Base-by-base conservation (phyloP, 1,140 invertebrate genomes). In the Harlomillsia oculata region DNA sequence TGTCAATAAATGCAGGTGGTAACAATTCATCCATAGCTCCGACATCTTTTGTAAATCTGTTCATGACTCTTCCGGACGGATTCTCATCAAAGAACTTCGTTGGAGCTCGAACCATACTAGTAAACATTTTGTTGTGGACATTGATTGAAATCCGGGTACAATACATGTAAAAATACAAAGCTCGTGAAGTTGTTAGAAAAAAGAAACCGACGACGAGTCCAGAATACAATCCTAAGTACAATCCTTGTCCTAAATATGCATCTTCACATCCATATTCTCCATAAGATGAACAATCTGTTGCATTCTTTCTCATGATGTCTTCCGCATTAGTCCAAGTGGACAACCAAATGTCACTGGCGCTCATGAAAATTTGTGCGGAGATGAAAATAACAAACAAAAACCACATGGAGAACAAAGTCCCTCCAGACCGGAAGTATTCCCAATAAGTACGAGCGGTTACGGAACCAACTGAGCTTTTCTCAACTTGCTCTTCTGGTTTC, bases 71-170 rank as follows among this genome's bases (percentile, higher is more conserved):
- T 3, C 84, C 68, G 45, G 81, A 80, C 3, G 87, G 82, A 70
- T 94, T 93, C 8, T 80, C 83, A 63, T 91, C 89, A 71, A 95
- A 95, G 72, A 95, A 95, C 6, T 78, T 75, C 78, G 94, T 90
- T 0, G 83, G 85, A 0, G 87, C 83, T 4, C 82, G 76, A 25
- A 90, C 80, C 2, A 96, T 80, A 44, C 82, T 82, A 14, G 74
- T 71, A 43, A 63, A 58, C 82, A 95, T 91, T 6, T 70, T 74
- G 67, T 93, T 85, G 67, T 96, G 91, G 2, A 91, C 71, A 14
- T 74, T 80, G 44, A 81, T 78, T 0, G 89, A 91, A 5, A 89
- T 83, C 29, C 77, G 74, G 74, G 90, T 83, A 53, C 87, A 89
- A 59, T 87, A 79, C 63, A 76, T 72, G 11, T n/a, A 48, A 21